Evolutionary conservation across 2,888 invertebrate species (phyloP), one percentile per base, ranked within the genome.

Genomic region (Microplitis manilae): DNA sequence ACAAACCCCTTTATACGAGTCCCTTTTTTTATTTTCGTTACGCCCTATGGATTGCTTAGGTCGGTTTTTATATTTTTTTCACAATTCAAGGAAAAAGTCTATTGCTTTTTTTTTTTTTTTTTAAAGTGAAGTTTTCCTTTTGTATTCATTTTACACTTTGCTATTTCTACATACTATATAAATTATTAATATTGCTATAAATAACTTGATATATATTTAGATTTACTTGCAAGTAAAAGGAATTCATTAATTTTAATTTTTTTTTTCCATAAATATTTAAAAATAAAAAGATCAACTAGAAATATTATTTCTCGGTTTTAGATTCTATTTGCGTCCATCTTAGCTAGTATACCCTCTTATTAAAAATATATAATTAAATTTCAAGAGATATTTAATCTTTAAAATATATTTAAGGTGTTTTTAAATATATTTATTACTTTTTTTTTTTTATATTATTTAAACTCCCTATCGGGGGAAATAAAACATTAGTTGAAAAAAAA

Each of bases 1-100:
- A 20, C 41, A 64, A 64, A 65, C 65, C 65, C 30, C 67, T 30
- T 73, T 73, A 15, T 71, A 40, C 39, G 38, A 65, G 59, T 68
- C 60, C 60, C 59, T 74, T 74, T 30, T 30, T 61, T 39, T 60
- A 38, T 17, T 65, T 73, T 20, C 65, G 65, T 65, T 65, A 17
- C 38, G 65, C 38, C 13, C 20, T 65, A 13, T 30, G 65, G 8
- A 17, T 38, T 30, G 30, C 30, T 13, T 65, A 5, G 20, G 13
- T 65, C 38, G 65, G 38, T 30, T 6, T 65, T 30, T 4, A n/a
- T 50, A 15, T 30, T 64, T 62, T 62, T 64, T 59, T 60, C 40
- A 50, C 13, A 50, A 50, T 13, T 50, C 62, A n/a, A 62, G 62
- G 7, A 50, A 13, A 50, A 50, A 50, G 50, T 5, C 50, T 13